Base-by-base conservation (phyloP, 2,888 invertebrate species). In the Caenorhabditis angaria region DNA sequence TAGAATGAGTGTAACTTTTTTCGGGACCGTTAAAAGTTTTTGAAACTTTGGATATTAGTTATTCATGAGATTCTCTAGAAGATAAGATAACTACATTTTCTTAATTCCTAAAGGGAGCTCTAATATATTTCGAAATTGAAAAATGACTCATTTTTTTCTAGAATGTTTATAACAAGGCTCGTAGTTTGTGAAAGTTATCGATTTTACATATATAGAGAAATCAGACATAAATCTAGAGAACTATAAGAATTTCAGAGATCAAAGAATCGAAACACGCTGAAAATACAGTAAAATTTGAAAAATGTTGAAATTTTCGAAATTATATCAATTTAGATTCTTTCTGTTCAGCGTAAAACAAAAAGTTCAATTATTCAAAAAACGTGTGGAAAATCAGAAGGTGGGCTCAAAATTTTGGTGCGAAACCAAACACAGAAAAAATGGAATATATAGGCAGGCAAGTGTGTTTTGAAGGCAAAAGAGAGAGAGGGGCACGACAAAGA, bases 401-500 rank as follows among this genome's bases (percentile, higher is more conserved):
- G 5, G 41, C 41, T 41, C 41, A 41, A 6, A 41, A 41, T 41
- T 41, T 14, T 2, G 18, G 41, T 18, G 41, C 41, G 41, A 41
- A 41, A 41, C 41, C 10, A 41, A 41, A 41, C 41, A 6, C 10
- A 41, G 41, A 41, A 41, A 41, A 41, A 41, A 41, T 41, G 41
- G 41, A 41, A 41, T 41, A 41, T 41, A 41, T 41, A 41, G 41
- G 41, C 41, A 41, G 41, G 41, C 41, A 41, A 41, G 41, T 41
- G 41, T 41, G 41, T 41, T 28, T 56, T 28, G 56, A 20, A 32
- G 56, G 29, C 56, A 56, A 32, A 28, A 3, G 29, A 29, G 14
- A 29, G 56, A 32, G 54, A n/a, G 47, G 47, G 25, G 59, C 59
- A 32, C 47, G 59, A 27, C 48, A 48, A 6, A 2, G 59, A 48